Evolutionary conservation across 2,797 vertebrate species (phyloP).

Genomic region (Eupleurogrammus muticus): DNA sequence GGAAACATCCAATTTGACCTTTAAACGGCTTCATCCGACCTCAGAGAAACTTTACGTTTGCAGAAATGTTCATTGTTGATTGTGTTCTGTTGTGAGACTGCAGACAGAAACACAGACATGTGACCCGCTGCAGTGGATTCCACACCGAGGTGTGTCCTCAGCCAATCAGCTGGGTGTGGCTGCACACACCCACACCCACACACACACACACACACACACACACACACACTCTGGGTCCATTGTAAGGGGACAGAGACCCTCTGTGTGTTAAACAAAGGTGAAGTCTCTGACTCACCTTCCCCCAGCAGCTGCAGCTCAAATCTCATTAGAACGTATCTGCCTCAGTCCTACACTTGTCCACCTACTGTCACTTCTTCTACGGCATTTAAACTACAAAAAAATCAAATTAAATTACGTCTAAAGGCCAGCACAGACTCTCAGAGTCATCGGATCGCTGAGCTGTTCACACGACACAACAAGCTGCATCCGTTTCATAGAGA

Average conservation of each 20-base stretch:
- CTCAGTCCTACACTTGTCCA: not conserved
- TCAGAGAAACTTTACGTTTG: not conserved
- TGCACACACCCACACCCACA: conserved; percentile 45
- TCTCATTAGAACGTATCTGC: not conserved
- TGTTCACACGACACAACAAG: too few relatives aligned
- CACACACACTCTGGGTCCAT: conserved; percentile 45
- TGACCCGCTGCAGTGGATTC: conserved; percentile 80
- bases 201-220: conserved; percentile 32
- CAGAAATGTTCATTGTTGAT: not conserved
- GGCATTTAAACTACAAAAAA: too few relatives aligned
- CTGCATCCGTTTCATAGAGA: too few relatives aligned
- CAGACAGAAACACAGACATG: conserved; percentile 54
- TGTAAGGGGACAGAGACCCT: conserved; percentile 75
- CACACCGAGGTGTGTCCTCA: conserved; percentile 80
- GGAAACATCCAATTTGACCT: not conserved
- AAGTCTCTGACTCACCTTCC: conserved; percentile 64
- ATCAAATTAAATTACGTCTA: not conserved
- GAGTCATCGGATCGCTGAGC: too few relatives aligned
- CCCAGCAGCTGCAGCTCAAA: conserved; percentile 11
- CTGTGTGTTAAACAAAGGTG: conserved; percentile 76
- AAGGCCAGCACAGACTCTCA: too few relatives aligned
- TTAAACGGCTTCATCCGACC: not conserved
- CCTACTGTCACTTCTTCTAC: not conserved
- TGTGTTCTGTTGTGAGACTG: not conserved
- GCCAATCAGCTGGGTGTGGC: conserved; percentile 84